A percentile compares a stretch with the other conserved stretches of the same genome.
These are phyloP conservation scores for Eupelmus urozonus DNA, from an alignment of 2,888 invertebrate genomes.

Conservation along the genomic window DNA sequence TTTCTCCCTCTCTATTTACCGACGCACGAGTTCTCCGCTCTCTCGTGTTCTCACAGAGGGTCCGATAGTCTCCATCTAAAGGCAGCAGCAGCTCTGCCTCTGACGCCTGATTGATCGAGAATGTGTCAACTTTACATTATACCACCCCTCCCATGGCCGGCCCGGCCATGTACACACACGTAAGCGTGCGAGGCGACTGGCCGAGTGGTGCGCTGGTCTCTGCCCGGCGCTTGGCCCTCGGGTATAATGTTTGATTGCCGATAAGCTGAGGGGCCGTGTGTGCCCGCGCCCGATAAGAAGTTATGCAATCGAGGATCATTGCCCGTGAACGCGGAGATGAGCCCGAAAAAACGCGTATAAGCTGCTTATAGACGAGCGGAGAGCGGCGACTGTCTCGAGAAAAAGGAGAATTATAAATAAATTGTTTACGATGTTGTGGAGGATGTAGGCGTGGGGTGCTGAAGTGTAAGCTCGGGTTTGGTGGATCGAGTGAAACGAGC, in stretches of 20 bases:
- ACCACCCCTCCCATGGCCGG: slow-evolving; percentile 40
- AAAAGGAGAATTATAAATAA: no score
- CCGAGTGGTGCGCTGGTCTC: neutral
- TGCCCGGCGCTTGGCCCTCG: no score
- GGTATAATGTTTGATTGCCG: slow-evolving; percentile 47
- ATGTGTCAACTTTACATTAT: slow-evolving; percentile 75
- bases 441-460: no score
- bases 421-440: no score
- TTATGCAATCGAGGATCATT: slow-evolving; percentile 38
- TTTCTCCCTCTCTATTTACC: neutral
- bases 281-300: slow-evolving; percentile 33
- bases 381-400: no score
- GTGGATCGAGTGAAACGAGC: no score
- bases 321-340: neutral
- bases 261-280: slow-evolving; percentile 24
- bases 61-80: slow-evolving; percentile 56
- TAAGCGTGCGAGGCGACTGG: neutral
- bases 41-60: neutral
- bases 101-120: slow-evolving; percentile 75
- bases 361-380: no score
- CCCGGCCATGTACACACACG: neutral
- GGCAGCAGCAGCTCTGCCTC: slow-evolving; percentile 66
- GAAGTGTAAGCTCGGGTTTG: no score
- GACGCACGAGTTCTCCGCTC: neutral
- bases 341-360: slow-evolving; percentile 5